Base-by-base conservation (phyloP, 2,888 invertebrate species). In the Scaptomyza cyrtandrae region DNA sequence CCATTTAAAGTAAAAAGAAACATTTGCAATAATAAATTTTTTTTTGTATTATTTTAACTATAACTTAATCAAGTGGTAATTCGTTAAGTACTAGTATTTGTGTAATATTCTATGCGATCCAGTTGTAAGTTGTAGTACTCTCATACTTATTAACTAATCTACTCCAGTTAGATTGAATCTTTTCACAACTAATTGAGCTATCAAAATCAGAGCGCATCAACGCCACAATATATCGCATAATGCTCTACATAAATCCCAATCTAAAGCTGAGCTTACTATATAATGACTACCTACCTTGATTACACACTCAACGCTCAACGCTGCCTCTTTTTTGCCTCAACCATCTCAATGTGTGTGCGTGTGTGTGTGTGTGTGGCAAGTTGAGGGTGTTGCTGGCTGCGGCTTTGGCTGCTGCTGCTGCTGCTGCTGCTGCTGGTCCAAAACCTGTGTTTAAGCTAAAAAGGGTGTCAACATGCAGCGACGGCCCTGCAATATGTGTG, bases 381-480 rank as follows among this genome's bases (percentile, higher is more conserved):
- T 82, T 81, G 82, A 81, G 87, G 80, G 70, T 78, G 76, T 75
- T 86, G 49, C 68, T 75, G 71, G 33, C 29, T 71, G 57, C 31
- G 43, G 48, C 62, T 19, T 1, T 19, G 68, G 48, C 41, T 27
- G n/a, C n/a, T n/a, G n/a, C 2, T 19, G 19, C n/a, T n/a, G 60
- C 45, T 63, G 57, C 48, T 52, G 56, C 13, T 61, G 45, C 37
- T 60, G 45, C 13, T 63, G 70, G 50, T 67, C 61, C 60, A 84
- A 90, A 86, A 87, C 91, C 90, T 88, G 81, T 90, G 88, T 90
- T 90, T 90, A 90, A 82, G 70, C 89, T 84, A 88, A 90, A 90
- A 88, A 90, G 90, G 90, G 90, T 90, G 90, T 90, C 88, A 90
- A 90, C 89, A 84, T 83, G 86, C 81, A 71, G 61, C 53, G 54